Conservation (phyloP, 2,113 vertebrate genomes). For the Albula glossodonta region DNA sequence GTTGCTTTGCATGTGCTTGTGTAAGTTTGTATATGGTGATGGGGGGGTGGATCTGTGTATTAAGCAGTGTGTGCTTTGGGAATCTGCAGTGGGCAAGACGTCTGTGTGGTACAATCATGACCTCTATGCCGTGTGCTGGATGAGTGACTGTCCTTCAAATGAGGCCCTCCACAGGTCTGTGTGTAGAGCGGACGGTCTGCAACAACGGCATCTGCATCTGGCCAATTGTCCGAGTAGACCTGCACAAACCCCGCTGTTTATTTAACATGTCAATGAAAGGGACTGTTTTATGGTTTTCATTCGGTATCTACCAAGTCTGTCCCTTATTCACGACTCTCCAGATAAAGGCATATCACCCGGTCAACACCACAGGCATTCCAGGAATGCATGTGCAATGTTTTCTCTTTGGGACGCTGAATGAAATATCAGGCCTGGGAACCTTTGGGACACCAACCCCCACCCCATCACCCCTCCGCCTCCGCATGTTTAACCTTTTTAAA, state of each 20-base stretch:
- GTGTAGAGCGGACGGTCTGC: neutral
- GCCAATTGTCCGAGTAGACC: neutral
- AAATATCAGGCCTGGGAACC: constrained; percentile 24
- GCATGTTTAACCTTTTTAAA: neutral
- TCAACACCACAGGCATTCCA: constrained; percentile 6
- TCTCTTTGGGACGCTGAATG: constrained; percentile 18
- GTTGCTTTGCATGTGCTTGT: neutral
- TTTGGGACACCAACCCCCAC: neutral
- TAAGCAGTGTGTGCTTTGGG: neutral
- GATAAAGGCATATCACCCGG: constrained; percentile 20
- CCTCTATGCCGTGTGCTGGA: neutral
- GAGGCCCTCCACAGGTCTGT: neutral
- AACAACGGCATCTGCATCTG: neutral
- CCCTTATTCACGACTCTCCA: constrained; percentile 17
- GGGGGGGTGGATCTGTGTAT: neutral
- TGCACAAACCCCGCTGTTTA: neutral
- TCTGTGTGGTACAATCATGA: neutral
- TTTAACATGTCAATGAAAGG: constrained; percentile 27
- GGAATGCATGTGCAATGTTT: constrained; percentile 20
- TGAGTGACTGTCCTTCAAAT: neutral
- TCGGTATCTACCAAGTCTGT: neutral
- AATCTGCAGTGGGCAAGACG: too few species aligned
- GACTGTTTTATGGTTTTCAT: constrained; percentile 18
- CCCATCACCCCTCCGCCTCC: neutral
- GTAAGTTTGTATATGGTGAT: neutral